Percentiles rank a stretch among this genome's conserved stretches.
Conservation (phyloP, 2,113 vertebrate species). For the Microtus ochrogaster region DNA sequence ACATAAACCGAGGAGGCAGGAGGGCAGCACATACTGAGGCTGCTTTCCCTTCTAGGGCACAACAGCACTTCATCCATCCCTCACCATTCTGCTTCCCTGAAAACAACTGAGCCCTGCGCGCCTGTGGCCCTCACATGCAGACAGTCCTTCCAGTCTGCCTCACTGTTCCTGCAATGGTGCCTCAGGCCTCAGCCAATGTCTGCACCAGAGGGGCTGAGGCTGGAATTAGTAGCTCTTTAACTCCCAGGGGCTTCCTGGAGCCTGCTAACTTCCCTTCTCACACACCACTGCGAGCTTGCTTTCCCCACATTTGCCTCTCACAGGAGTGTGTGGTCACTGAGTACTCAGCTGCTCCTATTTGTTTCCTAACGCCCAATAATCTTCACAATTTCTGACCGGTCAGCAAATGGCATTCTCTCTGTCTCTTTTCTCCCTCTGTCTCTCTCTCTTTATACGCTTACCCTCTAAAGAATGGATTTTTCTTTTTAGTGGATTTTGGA, state of each 20-base stretch:
- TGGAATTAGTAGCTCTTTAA: not conserved
- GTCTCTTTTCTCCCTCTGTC: not conserved
- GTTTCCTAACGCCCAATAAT: constrained; percentile 39
- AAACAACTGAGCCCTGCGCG: not conserved
- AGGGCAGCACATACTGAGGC: rapidly evolving
- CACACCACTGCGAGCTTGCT: not conserved
- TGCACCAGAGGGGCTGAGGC: not conserved
- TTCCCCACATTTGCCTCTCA: not conserved
- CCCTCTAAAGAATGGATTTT: constrained; percentile 56
- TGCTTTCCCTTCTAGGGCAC: not conserved
- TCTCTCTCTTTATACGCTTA: not conserved
- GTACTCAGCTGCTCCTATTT: not conserved
- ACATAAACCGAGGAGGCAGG: not conserved
- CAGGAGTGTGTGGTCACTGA: constrained; percentile 21
- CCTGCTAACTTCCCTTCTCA: not conserved
- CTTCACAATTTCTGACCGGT: constrained; percentile 49
- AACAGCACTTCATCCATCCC: not conserved
- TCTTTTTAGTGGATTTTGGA: constrained; percentile 38
- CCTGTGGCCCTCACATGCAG: not conserved
- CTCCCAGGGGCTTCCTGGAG: not conserved
- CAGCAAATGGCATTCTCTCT: constrained; percentile 23
- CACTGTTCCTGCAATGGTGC: not conserved
- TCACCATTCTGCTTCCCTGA: not conserved
- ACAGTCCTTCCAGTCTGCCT: not conserved
- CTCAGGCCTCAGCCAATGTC: not conserved